Evolutionary conservation across 2,113 vertebrate species (phyloP).

Genomic region (Strigops habroptila): DNA sequence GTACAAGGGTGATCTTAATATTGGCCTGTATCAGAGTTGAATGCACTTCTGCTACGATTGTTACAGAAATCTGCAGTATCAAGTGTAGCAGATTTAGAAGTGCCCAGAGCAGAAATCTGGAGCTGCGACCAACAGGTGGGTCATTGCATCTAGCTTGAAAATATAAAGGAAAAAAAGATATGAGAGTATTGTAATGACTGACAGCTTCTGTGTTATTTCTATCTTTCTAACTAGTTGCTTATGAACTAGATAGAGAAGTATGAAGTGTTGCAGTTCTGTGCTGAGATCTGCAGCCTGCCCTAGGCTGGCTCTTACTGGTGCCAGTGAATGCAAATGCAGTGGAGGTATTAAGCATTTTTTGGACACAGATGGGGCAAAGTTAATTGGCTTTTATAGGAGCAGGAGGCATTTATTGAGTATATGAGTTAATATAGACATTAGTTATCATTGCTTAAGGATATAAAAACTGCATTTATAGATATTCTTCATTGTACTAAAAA

Average conservation of each 20-base stretch:
- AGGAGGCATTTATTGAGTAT: not conserved
- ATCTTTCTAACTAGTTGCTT: not conserved
- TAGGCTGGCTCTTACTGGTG: not conserved
- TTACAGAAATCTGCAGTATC: rapidly evolving
- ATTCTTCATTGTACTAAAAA: not conserved
- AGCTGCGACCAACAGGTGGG: not conserved
- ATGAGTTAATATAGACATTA: not conserved
- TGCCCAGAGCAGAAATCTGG: not conserved
- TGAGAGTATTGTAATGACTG: not conserved
- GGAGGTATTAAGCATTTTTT: rapidly evolving
- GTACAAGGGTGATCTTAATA: not conserved
- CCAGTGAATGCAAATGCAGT: rapidly evolving
- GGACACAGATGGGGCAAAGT: not conserved
- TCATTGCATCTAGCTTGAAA: not conserved
- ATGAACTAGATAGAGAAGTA: not conserved
- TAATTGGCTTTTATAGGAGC: not conserved
- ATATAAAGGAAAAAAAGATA: not conserved
- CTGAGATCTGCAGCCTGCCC: not conserved
- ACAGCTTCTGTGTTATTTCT: not conserved
- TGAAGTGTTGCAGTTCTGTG: not conserved
- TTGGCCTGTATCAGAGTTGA: not conserved
- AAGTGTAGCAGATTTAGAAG: not conserved
- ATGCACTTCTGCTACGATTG: not conserved
- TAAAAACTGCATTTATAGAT: not conserved
- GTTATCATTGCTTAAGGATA: not conserved